Evolutionary conservation across 2,888 invertebrate species (phyloP).

Genomic region (Drosophila parthenogenetica): DNA sequence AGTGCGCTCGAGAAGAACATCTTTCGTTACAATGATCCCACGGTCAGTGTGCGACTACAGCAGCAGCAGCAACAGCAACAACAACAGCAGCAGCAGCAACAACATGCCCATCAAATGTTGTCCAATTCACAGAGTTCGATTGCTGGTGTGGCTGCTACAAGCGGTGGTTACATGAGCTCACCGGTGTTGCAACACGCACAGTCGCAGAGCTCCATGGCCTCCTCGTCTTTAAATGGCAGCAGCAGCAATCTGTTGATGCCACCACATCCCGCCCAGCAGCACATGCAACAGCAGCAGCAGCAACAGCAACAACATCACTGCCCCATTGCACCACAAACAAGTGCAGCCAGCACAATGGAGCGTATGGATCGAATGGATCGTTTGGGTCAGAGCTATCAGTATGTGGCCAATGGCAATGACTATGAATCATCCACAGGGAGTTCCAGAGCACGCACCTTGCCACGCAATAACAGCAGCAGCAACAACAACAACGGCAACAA

Average conservation of each 20-base stretch:
- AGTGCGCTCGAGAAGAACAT: slow-evolving; percentile 85
- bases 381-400: slow-evolving; percentile 54
- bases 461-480: slow-evolving; percentile 86
- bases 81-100: slow-evolving; percentile 64
- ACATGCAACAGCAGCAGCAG: slow-evolving; percentile 55
- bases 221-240: slow-evolving; percentile 81
- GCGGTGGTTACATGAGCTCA: slow-evolving; percentile 61
- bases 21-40: slow-evolving; percentile 85
- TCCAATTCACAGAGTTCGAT: slow-evolving; percentile 84
- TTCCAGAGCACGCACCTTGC: slow-evolving; percentile 89
- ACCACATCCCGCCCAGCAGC: slow-evolving; percentile 39
- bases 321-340: slow-evolving; percentile 82
- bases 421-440: slow-evolving; percentile 61
- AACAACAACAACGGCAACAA: slow-evolving; percentile 85
- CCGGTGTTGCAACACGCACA: slow-evolving; percentile 84
- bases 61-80: slow-evolving; percentile 71
- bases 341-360: slow-evolving; percentile 81
- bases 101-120: slow-evolving; percentile 71
- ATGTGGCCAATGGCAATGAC: slow-evolving; percentile 64
- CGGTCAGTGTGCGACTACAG: slow-evolving; percentile 82
- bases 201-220: slow-evolving; percentile 85
- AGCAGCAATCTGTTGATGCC: slow-evolving; percentile 70
- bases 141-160: slow-evolving; percentile 51
- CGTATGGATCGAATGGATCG: slow-evolving; percentile 68
- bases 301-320: slow-evolving; percentile 78